These are phyloP conservation scores for Melopsittacus undulatus DNA, from an alignment of 2,797 vertebrate species.

Conservation along the genomic window DNA sequence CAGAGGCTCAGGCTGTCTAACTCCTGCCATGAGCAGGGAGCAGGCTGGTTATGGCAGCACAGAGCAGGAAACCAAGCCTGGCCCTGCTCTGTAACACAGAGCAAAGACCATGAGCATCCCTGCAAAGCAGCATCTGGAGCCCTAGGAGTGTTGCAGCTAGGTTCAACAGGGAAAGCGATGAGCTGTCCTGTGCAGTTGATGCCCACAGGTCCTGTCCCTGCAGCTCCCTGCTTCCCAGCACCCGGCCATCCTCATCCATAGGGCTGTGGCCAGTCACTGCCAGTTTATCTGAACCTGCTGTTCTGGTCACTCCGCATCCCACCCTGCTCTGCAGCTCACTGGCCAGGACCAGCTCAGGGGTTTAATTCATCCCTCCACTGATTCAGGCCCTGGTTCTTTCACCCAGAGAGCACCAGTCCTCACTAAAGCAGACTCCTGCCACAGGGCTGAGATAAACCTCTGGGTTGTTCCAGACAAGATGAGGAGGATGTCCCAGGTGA, in stretches of 20 bases:
- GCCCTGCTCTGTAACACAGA: rapidly evolving
- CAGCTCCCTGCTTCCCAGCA: background rate
- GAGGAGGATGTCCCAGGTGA: background rate
- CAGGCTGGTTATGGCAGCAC: background rate
- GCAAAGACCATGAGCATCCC: background rate
- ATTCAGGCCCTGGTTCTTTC: background rate
- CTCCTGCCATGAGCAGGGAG: background rate
- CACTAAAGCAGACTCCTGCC: background rate
- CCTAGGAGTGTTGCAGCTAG: background rate
- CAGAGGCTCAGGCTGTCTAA: background rate
- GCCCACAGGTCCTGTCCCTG: rapidly evolving
- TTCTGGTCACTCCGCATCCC: background rate
- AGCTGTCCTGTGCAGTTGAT: rapidly evolving
- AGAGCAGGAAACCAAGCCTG: background rate
- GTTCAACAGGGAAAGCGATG: rapidly evolving
- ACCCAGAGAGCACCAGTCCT: rapidly evolving
- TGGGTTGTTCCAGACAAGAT: background rate
- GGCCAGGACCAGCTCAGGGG: background rate
- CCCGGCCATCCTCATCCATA: rapidly evolving
- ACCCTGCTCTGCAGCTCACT: rapidly evolving
- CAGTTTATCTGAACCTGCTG: background rate
- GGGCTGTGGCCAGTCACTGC: rapidly evolving
- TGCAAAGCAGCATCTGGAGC: background rate
- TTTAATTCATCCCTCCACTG: background rate
- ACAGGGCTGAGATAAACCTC: background rate